Base-by-base conservation (phyloP, 2,113 vertebrate genomes). In the Petroica traversi region DNA sequence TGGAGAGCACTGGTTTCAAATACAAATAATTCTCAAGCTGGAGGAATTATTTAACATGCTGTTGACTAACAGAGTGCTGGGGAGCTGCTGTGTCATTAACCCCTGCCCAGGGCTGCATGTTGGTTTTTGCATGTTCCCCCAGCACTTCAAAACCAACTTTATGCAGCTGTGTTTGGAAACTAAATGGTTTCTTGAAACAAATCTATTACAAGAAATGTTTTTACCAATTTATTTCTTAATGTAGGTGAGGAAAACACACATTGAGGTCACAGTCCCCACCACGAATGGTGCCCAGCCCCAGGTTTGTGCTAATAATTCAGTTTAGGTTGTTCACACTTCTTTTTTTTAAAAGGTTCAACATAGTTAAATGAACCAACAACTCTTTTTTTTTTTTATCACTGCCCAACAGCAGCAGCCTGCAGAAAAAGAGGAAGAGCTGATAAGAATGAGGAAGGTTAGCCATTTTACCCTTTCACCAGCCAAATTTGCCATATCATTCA, bases 371-470 rank as follows among this genome's bases (percentile, higher is more conserved):
- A 97, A 89, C 93, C 96, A 96, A 97, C 89, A 73, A 97, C 92
- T 98, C 81, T 94, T 97, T 64, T 95, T 94, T 88, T 74, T 95
- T 95, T 94, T 80, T 80, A 97, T 97, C 97, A 96, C 85, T 97
- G 97, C 97, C 96, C 96, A 96, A 91, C 98, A 98, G 98, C 99
- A 98, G 97, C 99, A 98, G 97, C 98, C 98, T 96, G 97, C 98
- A 97, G 98, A 98, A 96, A 99, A 98, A 93, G 98, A 98, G 97
- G 98, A 98, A 97, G 99, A 99, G 72, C 97, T 98, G 97, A 98
- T 99, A 98, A 99, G 99, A 98, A 98, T 99, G 98, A 99, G 99
- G 98, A 99, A 99, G 99, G 99, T 99, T 98, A 99, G 99, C 98
- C 86, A 31, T 80, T 97, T 98, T 97, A 94, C 93, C 52, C 82